Percentiles rank a stretch among this genome's conserved stretches.
Evolutionary conservation across 2,113 vertebrate species (phyloP).

Genomic region (Cavia porcellus): DNA sequence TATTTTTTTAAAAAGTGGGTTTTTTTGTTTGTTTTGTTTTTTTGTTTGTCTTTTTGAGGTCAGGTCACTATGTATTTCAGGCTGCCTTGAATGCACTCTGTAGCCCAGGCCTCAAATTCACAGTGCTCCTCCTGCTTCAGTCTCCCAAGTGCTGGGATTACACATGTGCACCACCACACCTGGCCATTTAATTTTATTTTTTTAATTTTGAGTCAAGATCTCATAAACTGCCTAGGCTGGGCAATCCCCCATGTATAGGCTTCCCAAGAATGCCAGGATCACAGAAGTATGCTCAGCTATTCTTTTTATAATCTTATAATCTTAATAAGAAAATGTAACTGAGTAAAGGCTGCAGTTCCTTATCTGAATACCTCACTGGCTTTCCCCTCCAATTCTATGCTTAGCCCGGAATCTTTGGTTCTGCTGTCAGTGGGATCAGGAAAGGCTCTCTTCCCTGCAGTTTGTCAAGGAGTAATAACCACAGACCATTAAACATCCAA

Average conservation of each 20-base stretch:
- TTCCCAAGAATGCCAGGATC: not conserved
- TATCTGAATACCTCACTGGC: not conserved
- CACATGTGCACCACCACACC: not conserved
- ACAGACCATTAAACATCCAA: not conserved
- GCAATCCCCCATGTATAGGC: not conserved
- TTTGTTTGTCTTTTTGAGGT: not conserved
- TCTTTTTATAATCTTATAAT: constrained; percentile 3
- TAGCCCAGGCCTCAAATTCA: not conserved
- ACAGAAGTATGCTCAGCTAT: not conserved
- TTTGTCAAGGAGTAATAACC: not conserved
- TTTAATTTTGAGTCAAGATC: not conserved
- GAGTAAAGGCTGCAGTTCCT: not conserved
- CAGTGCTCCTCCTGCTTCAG: not conserved
- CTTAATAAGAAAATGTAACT: not conserved
- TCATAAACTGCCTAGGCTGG: not conserved
- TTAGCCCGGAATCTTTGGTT: not conserved
- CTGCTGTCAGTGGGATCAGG: accelerated
- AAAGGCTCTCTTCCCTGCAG: not conserved
- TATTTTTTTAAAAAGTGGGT: not conserved
- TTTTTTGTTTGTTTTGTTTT: not conserved
- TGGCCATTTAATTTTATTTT: not conserved
- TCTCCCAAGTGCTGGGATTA: not conserved
- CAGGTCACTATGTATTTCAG: not conserved
- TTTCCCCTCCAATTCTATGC: not conserved
- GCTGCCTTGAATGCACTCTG: not conserved